Evolutionary conservation across 2,113 vertebrate species (phyloP), one percentile per base, ranked within the genome.

Genomic region (Theristicus caerulescens): DNA sequence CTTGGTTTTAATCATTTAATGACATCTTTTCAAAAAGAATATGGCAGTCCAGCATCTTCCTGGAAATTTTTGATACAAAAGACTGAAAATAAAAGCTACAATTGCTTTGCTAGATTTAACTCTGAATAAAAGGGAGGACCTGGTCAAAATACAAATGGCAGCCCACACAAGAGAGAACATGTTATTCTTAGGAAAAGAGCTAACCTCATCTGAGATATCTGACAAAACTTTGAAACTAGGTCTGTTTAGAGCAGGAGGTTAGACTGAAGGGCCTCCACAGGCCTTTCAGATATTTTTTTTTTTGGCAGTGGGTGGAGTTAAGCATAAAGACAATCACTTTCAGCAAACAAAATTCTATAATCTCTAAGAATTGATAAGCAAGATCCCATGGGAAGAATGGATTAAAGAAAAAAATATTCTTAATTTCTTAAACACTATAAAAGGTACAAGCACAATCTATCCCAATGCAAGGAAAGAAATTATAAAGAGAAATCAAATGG

Each of bases 281-380:
- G 34, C 15, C 52, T 47, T 31, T 65, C 58, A 72, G 32, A 65
- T 11, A 21, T 59, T 46, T 46, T 25, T 10, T 34, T 25, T 27
- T 8, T 7, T 13, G 27, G 5, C 5, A 4, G 12, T 38, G 34
- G 9, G 27, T 4, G 49, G 5, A 6, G 1, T 54, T 21, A 57
- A 80, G 22, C 25, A 36, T 58, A 64, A 88, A 64, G 25, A 47
- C 12, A 64, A 47, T 42, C 3, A 42, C 49, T 36, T 72, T 46
- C 13, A 76, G 34, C 21, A 77, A 47, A 44, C 7, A 52, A 51
- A 65, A 11, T 31, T 78, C 7, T 72, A 19, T n/a, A 55, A 79
- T 34, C 22, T 66, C 26, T 22, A 44, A 55, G 7, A 73, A 76
- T 5, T 34, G 4, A 38, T 44, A 84, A 55, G 16, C 19, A 65